Evolutionary conservation across 2,797 vertebrate genomes (phyloP), one percentile per base, ranked within the genome.

Genomic region (Sphenopsis melanotis): DNA sequence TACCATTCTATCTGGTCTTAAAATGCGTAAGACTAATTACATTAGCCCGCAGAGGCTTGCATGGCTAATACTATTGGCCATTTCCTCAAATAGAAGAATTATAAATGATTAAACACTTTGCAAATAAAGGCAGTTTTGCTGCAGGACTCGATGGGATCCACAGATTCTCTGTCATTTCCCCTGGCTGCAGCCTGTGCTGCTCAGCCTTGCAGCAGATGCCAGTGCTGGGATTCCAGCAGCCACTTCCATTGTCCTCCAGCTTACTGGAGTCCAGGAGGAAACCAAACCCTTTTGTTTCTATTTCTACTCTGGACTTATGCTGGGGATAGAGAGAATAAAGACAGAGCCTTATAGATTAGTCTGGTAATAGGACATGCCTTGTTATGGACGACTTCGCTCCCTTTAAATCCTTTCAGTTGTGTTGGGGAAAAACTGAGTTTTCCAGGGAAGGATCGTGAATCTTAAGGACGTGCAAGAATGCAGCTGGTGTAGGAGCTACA

Each of bases 1-100:
- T 96, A 89, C 79, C 87, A 63, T 96, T 95, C 90, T 96, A 94
- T 92, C 88, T 95, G 91, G 77, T 94, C 86, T 95, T 96, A 95
- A 94, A 95, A 92, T 91, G 86, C 41, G 2, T 87, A 94, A 81
- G 79, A 87, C 90, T 96, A 95, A 97, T 97, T 96, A 95, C 92
- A 95, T 85, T 94, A 96, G 77, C 90, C 92, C 77, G 81, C 86
- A 95, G 92, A 95, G 94, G 79, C 89, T 92, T 94, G 85, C 86
- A 82, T 74, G 79, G 91, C 91, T 96, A 96, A 97, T 93, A 41
- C 94, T 60, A 83, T 94, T 95, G 90, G 94, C 89, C 81, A 87
- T 93, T 94, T 92, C 91, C 81, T 90, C 91, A 95, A 94, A 95
- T 90, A 92, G 89, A 90, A 92, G 90, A 96, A 88, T 94, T 97